Evolutionary conservation across 2,888 invertebrate genomes (phyloP), one percentile per base, ranked within the genome.

Genomic region (Eilema caniola): DNA sequence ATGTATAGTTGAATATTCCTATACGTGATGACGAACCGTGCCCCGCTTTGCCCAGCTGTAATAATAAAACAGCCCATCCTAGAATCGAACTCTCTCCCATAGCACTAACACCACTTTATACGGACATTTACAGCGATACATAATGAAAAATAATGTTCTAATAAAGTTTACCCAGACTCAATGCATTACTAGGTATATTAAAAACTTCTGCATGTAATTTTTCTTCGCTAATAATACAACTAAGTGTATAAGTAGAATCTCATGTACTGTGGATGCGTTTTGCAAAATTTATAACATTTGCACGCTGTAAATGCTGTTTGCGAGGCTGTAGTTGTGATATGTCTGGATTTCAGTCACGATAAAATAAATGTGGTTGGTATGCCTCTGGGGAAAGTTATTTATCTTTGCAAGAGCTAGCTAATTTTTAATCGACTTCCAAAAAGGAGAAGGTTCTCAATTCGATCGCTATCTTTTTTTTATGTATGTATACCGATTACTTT

Each of bases 231-330:
- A 66, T 67, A 72, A 67, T 14, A 64, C 47, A 16, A 31, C 64
- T 81, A 76, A 57, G 57, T 24, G 23, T 16, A n/a, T 33, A 57
- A 83, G 82, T 82, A 75, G 53, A 72, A 37, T 74, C 74, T 75
- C 78, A 62, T 82, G 82, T 83, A 65, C 67, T 69, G 73, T 63
- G 37, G 65, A 76, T 71, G 73, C 71, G 72, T 69, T 64, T 23
- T 31, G 60, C 64, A 73, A 37, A 70, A 82, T 76, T 73, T 73
- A 72, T 72, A 60, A 66, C 57, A 61, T 76, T 74, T 72, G 66
- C 62, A 61, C 71, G 37, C 63, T 53, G 66, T 57, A 72, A 71
- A 66, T 61, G 62, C 61, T 72, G 62, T 77, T 81, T 73, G 70
- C 65, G 56, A 69, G 72, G 72, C 65, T 70, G 70, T 66, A 70